phyloP scores from a whole-genome alignment of 1,140 invertebrate species.

The Whitmania pigra region DNA sequence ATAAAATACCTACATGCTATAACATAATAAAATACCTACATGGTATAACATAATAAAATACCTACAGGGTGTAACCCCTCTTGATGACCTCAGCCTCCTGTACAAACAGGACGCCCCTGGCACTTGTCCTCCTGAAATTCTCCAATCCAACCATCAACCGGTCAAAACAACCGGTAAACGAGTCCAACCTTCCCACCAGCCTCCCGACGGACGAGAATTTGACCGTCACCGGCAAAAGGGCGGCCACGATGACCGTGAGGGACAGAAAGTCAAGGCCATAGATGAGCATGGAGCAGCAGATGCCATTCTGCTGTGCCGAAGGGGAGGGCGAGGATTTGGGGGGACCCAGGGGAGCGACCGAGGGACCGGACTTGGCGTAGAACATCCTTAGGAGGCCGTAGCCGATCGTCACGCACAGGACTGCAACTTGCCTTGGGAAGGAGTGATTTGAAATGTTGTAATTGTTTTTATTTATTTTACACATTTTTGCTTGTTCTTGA shows the following conservation, averaged over 20 bases:
- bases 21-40: background rate
- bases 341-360: background rate
- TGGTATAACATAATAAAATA: background rate
- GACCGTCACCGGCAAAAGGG: slow-evolving; percentile 8
- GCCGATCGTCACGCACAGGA: slow-evolving; percentile 9
- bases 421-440: slow-evolving; percentile 8
- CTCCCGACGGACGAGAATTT: slow-evolving; percentile 11
- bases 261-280: slow-evolving; percentile 15
- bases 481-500: no score
- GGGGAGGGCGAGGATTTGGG: background rate
- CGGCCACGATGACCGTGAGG: background rate
- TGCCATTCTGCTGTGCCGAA: background rate
- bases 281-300: slow-evolving; percentile 5
- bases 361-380: slow-evolving; percentile 14
- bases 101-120: background rate
- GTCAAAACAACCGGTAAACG: background rate
- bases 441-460: background rate
- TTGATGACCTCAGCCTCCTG: slow-evolving; percentile 16
- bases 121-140: background rate
- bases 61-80: slow-evolving; percentile 15
- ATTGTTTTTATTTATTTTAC: no score
- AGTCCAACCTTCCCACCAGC: slow-evolving; percentile 6
- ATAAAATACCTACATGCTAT: no score
- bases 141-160: background rate
- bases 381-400: slow-evolving; percentile 17